Base-by-base conservation (phyloP, 2,888 invertebrate species). In the Euphydryas editha region DNA sequence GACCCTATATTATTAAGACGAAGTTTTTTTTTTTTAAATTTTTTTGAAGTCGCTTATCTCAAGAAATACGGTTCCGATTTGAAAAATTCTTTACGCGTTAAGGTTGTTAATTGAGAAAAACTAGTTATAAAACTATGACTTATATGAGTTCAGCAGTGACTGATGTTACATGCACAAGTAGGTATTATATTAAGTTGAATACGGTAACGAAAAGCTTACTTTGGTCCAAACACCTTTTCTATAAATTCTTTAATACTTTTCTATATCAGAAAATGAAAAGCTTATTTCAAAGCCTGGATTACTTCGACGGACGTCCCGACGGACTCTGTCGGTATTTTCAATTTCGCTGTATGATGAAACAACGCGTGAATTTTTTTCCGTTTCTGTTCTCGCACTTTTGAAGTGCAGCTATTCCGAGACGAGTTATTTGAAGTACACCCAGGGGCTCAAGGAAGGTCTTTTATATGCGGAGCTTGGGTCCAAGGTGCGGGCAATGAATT, bases 401-500 rank as follows among this genome's bases (percentile, higher is more conserved):
- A 84, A 86, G 84, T 86, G 85, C 86, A 86, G 84, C 85, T 83
- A 87, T 87, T 86, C 82, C 82, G 82, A 85, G 84, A 83, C 86
- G 84, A 88, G 90, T 87, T 88, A 89, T 88, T 89, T 88, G 85
- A 88, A 89, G 86, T 86, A 85, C 83, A 86, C 84, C 84, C 83
- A 80, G 86, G 87, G 85, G 86, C 81, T 85, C 83, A 76, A 81
- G 85, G 81, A 86, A 87, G 86, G 86, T 87, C 86, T 86, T 90
- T 90, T 88, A 88, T 89, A 90, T 90, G 88, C 87, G 86, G 81
- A 81, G 79, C 88, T 83, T 79, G 85, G 86, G 88, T 86, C 86
- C 83, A 86, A 90, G 91, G 90, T 88, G 89, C 86, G 88, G 86
- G 81, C 88, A 83, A 88, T 88, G 90, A 87, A 88, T 91, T 92